These are phyloP conservation scores for Oreochromis niloticus DNA, from an alignment of 2,113 vertebrate genomes.

Conservation along the genomic window DNA sequence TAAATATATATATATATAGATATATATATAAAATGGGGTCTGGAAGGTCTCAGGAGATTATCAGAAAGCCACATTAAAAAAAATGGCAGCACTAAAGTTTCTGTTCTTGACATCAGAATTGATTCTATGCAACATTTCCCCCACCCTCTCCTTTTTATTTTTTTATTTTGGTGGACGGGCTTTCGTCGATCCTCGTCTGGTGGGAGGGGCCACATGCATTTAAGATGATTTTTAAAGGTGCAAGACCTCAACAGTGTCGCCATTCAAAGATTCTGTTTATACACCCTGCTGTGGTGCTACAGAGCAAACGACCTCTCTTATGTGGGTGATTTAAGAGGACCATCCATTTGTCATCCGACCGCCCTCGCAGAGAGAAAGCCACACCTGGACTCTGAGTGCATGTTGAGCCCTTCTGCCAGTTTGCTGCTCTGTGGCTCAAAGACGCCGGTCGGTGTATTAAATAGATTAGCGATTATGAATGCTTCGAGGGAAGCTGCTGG, in stretches of 20 bases:
- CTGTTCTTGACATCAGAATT: constrained; percentile 46
- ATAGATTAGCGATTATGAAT: constrained; percentile 20
- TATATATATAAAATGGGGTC: background rate
- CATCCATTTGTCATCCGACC: background rate
- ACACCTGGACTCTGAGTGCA: constrained; percentile 74
- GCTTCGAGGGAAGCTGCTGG: constrained; percentile 66
- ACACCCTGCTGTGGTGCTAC: constrained; percentile 34
- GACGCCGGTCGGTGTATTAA: constrained; percentile 69
- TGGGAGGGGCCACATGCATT: constrained; percentile 17
- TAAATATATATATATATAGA: background rate
- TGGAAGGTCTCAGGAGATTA: constrained; percentile 61
- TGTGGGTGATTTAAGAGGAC: background rate
- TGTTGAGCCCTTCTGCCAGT: constrained; percentile 79
- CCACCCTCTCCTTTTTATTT: background rate
- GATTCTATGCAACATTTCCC: constrained; percentile 75
- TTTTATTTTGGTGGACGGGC: background rate
- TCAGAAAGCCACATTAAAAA: constrained; percentile 27
- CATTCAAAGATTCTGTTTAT: constrained; percentile 6
- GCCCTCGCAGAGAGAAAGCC: constrained; percentile 3
- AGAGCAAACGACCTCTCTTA: constrained; percentile 10
- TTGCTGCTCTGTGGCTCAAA: constrained; percentile 77
- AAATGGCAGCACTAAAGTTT: constrained; percentile 56
- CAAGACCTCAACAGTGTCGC: background rate
- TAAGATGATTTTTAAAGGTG: constrained; percentile 3
- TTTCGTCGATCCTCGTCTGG: background rate